Conservation (phyloP, 2,797 vertebrate genomes). For the Megaceryle alcyon region DNA sequence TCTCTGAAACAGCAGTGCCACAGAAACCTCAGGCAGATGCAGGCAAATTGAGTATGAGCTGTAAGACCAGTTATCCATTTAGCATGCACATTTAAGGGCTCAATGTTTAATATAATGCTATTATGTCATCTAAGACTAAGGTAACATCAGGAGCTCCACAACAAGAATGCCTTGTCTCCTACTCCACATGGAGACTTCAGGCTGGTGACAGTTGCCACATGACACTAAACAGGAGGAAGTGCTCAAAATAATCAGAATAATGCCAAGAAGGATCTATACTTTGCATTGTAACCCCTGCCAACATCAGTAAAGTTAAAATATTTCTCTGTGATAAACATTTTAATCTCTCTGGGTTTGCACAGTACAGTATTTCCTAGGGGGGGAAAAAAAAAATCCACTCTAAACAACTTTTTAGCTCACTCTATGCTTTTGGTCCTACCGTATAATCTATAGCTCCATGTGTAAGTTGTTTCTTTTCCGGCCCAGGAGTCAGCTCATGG, state of each 20-base stretch:
- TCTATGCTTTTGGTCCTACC: neutral
- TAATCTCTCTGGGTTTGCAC: neutral
- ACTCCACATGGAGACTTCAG: neutral
- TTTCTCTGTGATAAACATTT: neutral
- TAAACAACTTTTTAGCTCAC: neutral
- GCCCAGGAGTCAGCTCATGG: neutral
- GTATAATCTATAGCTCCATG: neutral
- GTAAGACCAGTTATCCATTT: neutral
- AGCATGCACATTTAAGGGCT: neutral
- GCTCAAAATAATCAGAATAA: neutral
- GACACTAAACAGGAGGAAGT: neutral
- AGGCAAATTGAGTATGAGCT: accelerated
- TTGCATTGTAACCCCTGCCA: neutral
- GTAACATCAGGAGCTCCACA: neutral
- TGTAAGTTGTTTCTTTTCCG: neutral
- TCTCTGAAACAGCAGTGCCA: neutral
- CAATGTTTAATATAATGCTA: neutral
- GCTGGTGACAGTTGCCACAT: neutral
- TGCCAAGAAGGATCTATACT: neutral
- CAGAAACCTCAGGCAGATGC: neutral
- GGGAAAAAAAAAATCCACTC: neutral
- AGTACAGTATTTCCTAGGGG: neutral
- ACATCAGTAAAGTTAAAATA: neutral
- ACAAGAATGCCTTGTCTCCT: neutral
- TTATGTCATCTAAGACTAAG: neutral